Evolutionary conservation across 2,113 vertebrate genomes (phyloP).

Genomic region (Tenrec ecaudatus): DNA sequence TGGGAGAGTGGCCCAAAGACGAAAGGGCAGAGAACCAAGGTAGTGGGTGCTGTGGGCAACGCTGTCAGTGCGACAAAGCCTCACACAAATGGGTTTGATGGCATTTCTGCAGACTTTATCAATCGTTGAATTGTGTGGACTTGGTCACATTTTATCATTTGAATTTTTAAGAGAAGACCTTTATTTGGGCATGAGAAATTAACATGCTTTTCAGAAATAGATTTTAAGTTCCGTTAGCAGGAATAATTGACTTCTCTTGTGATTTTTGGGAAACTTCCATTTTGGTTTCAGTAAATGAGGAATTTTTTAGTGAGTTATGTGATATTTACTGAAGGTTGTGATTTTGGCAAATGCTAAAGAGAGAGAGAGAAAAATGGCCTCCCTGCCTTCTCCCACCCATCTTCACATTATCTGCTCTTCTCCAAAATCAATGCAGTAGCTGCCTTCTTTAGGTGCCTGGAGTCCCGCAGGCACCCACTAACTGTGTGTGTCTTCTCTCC

Average conservation of each 20-base stretch:
- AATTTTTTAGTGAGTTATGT: slow-evolving; percentile 73
- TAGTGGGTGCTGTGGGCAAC: not conserved
- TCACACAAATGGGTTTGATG: not conserved
- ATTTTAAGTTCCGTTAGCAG: not conserved
- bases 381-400: slow-evolving; percentile 5
- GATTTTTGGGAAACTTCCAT: slow-evolving; percentile 64
- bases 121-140: not conserved
- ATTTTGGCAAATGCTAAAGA: slow-evolving; percentile 67
- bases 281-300: slow-evolving; percentile 67
- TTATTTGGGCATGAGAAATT: not conserved
- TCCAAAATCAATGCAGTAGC: not conserved
- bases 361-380: not conserved
- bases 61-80: not conserved
- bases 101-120: not conserved
- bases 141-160: slow-evolving; percentile 7
- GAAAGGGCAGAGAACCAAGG: not conserved
- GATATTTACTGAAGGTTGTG: slow-evolving; percentile 64
- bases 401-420: slow-evolving; percentile 30
- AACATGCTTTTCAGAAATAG: slow-evolving; percentile 30
- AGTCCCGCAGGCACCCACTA: no score
- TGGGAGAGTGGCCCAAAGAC: not conserved
- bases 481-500: no score
- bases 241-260: slow-evolving; percentile 20
- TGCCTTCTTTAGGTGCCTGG: not conserved
- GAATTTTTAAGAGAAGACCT: slow-evolving; percentile 40